Evolutionary conservation across 2,797 vertebrate genomes (phyloP).

Genomic region (Scarus forsteni): DNA sequence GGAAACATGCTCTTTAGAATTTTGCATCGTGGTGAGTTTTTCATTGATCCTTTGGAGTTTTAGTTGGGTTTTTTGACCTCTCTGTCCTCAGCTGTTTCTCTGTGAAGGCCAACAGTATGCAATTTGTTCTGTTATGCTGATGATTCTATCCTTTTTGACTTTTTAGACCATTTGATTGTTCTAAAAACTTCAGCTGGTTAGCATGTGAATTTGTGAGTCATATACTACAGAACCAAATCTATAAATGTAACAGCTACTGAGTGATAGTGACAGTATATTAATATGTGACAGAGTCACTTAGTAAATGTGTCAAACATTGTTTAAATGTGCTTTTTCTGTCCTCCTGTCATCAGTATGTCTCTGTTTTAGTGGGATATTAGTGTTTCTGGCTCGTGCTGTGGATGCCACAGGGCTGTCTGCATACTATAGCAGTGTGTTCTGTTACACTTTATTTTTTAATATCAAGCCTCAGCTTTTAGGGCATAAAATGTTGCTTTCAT

Average conservation of each 20-base stretch:
- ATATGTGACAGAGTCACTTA: slow-evolving; percentile 22
- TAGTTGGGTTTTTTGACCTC: neutral
- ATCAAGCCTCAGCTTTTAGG: slow-evolving; percentile 68
- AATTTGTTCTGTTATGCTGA: slow-evolving; percentile 4
- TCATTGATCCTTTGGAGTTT: no score
- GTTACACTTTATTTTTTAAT: slow-evolving; percentile 60
- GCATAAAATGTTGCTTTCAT: slow-evolving; percentile 64
- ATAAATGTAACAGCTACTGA: neutral
- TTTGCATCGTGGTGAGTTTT: no score
- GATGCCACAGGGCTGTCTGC: slow-evolving; percentile 65
- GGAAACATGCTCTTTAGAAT: no score
- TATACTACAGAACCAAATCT: slow-evolving; percentile 11
- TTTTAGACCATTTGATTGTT: neutral
- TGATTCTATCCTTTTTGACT: slow-evolving; percentile 3
- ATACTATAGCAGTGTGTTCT: slow-evolving; percentile 36
- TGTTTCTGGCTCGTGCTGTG: slow-evolving; percentile 45
- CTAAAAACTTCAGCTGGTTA: slow-evolving; percentile 15
- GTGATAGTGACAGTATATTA: slow-evolving; percentile 14
- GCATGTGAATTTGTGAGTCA: slow-evolving; percentile 11
- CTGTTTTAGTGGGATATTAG: slow-evolving; percentile 54
- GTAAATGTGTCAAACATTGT: slow-evolving; percentile 41
- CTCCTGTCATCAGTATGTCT: slow-evolving; percentile 10
- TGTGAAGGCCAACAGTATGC: neutral
- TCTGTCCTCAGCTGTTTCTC: neutral
- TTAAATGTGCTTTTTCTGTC: slow-evolving; percentile 27